Conservation (phyloP, 2,797 vertebrate genomes). For the Sebastes diaconus region DNA sequence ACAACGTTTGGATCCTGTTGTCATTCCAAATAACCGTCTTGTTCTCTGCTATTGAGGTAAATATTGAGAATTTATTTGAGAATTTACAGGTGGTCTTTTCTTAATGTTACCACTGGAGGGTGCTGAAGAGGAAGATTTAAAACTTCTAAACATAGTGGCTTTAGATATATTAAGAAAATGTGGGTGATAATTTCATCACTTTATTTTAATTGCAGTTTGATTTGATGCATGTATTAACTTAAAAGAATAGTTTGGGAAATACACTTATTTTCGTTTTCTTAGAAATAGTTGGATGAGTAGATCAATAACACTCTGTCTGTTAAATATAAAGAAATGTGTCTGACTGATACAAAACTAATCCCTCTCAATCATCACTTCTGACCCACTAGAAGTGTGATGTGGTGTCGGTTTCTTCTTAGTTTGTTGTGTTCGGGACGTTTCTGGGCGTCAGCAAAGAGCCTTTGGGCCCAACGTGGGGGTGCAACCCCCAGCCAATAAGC, state of each 20-base stretch:
- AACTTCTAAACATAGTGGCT: not conserved
- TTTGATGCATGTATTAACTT: not conserved
- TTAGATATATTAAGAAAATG: not conserved
- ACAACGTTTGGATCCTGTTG: too few relatives aligned
- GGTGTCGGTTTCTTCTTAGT: too few relatives aligned
- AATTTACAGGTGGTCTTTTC: not conserved
- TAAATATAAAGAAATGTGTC: not conserved
- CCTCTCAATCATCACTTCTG: not conserved
- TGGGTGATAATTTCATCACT: not conserved
- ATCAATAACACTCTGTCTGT: not conserved
- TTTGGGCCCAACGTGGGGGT: too few relatives aligned
- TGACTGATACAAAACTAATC: too few relatives aligned
- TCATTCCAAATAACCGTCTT: too few relatives aligned
- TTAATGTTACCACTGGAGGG: not conserved
- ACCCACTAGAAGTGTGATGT: too few relatives aligned
- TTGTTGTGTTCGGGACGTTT: too few relatives aligned
- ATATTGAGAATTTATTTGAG: not conserved
- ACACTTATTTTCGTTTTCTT: too few relatives aligned
- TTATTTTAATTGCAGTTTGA: not conserved
- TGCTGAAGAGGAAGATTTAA: not conserved
- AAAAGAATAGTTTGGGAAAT: not conserved
- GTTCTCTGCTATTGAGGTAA: not conserved
- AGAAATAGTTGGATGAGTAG: not conserved
- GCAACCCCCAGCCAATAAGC: too few relatives aligned
- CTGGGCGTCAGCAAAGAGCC: too few relatives aligned